phyloP scores from a whole-genome alignment of 2,888 invertebrate genomes.

The Chirona hameri region DNA sequence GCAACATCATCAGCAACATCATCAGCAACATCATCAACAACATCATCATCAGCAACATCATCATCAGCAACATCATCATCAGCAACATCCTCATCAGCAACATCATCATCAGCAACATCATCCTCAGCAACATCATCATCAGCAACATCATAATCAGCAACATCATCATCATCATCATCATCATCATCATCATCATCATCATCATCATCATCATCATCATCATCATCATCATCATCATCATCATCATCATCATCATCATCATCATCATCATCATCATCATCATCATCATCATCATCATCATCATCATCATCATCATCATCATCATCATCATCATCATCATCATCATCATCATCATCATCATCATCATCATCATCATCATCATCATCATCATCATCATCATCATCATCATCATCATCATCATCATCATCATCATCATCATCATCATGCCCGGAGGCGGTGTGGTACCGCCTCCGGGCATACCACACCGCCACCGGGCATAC shows the following conservation, averaged over 20 bases:
- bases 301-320: slow-evolving; percentile 5
- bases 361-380: not conserved
- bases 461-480: too few relatives aligned
- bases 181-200: slow-evolving; percentile 5
- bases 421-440: not conserved
- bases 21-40: too few relatives aligned
- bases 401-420: not conserved
- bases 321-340: not conserved
- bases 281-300: slow-evolving; percentile 1
- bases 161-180: too few relatives aligned
- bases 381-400: slow-evolving; percentile 9
- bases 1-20: too few relatives aligned
- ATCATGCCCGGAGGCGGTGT: too few relatives aligned
- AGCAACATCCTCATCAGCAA: too few relatives aligned
- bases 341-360: slow-evolving; percentile 4
- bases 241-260: not conserved
- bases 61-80: too few relatives aligned
- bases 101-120: too few relatives aligned
- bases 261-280: not conserved
- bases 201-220: not conserved
- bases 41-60: too few relatives aligned
- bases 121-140: too few relatives aligned
- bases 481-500: too few relatives aligned
- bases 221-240: not conserved
- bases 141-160: too few relatives aligned